Percentiles rank a stretch among this genome's conserved stretches.
phyloP scores from a whole-genome alignment of 2,888 invertebrate species.

The Yponomeuta evonymella region DNA sequence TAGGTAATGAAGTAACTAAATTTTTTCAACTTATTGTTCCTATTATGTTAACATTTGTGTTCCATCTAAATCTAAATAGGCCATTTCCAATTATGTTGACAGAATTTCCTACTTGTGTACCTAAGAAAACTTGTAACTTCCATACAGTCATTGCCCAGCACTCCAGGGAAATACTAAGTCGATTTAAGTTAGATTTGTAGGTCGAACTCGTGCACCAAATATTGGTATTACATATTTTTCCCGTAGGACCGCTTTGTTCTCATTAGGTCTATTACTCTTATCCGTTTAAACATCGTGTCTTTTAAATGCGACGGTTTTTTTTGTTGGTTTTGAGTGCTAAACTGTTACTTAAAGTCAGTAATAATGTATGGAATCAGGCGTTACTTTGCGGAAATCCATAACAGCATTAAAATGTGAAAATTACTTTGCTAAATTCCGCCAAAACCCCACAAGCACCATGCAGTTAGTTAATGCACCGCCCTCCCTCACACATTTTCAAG shows the following conservation, averaged over 20 bases:
- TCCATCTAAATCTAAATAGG: background rate
- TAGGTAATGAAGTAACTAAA: no score
- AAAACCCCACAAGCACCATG: no score
- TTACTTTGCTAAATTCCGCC: no score
- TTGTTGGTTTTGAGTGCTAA: no score
- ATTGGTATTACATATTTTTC: constrained; percentile 1
- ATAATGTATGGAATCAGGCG: no score
- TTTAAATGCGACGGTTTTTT: background rate
- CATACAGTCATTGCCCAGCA: background rate
- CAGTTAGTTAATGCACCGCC: no score
- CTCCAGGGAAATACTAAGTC: background rate
- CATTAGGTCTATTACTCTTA: background rate
- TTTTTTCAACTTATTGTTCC: no score
- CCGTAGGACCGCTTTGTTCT: background rate
- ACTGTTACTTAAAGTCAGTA: no score
- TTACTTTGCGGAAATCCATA: no score
- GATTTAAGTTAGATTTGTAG: constrained; percentile 3
- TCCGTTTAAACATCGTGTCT: background rate
- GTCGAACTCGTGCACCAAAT: background rate
- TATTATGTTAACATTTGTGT: no score
- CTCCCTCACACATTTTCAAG: no score
- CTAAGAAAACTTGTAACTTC: background rate
- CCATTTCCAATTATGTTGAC: background rate
- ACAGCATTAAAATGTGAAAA: no score
- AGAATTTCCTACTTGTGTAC: background rate